These are phyloP conservation scores for Porites evermanni DNA, from an alignment of 92 coral and sea anemone genomes.

Conservation along the genomic window DNA sequence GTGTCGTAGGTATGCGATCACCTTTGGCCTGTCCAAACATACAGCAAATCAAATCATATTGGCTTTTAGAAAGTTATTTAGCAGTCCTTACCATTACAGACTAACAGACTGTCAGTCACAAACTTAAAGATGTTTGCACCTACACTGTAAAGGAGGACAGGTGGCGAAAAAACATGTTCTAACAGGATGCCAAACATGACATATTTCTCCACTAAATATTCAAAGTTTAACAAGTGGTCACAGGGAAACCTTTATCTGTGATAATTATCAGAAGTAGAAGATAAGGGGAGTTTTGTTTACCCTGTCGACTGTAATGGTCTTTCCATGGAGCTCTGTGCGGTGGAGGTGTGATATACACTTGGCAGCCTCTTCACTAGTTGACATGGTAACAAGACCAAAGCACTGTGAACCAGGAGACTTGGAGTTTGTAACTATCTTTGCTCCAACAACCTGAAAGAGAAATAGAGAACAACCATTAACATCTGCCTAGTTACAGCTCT, in stretches of 20 bases:
- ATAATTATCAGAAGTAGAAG: neutral
- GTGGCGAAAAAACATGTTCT: neutral
- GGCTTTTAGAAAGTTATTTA: neutral
- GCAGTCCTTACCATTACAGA: neutral
- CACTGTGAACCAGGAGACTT: constrained; percentile 99
- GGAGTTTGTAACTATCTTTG: constrained; percentile 98
- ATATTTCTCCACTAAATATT: neutral
- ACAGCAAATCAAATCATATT: neutral
- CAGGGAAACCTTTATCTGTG: too few species aligned
- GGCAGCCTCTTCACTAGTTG: constrained; percentile 99
- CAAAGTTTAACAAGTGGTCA: too few species aligned
- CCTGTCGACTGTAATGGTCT: constrained; percentile 96
- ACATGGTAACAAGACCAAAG: constrained; percentile 99
- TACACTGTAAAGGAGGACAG: neutral
- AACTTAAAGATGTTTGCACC: too few species aligned
- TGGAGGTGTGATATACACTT: constrained; percentile 98
- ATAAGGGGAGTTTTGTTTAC: constrained; percentile 41
- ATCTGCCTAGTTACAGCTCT: too few species aligned
- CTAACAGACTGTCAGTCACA: too few species aligned
- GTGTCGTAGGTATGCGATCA: constrained; percentile 89
- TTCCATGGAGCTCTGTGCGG: constrained; percentile 96
- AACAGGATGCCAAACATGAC: too few species aligned
- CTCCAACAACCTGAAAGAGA: constrained; percentile 89
- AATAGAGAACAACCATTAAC: neutral
- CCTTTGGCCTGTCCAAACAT: constrained; percentile 86